Evolutionary conservation across 2,113 vertebrate species (phyloP), one percentile per base, ranked within the genome.

Genomic region (Cinclus cinclus): DNA sequence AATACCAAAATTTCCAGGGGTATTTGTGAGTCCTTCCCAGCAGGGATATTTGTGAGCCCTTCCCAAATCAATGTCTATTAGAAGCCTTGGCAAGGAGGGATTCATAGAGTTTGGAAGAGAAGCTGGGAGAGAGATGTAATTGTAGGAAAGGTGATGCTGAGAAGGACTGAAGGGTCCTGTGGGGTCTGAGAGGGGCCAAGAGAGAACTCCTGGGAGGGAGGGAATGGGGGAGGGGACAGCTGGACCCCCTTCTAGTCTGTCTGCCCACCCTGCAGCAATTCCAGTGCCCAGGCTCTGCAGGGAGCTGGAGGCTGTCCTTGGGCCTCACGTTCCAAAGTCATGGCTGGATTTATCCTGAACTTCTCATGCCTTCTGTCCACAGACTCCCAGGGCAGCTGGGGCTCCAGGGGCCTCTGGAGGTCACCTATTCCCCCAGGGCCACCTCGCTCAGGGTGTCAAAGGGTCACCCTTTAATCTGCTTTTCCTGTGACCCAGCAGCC

Each of bases 381-480:
- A 20, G 46, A 24, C n/a, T 8, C 1, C 0, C 15, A 15, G 77
- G 11, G 47, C 1, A 3, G 14, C 9, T 41, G 58, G 21, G 59
- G 69, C 70, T 70, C 19, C 77, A 60, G 77, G 68, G 77, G 49
- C 13, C 22, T 73, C 24, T 1, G 3, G 20, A 52, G 83, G 56
- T 58, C 39, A 33, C 10, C n/a, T 62, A 41, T 13, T 74, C 18
- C 27, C 31, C 35, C 69, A 35, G 53, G 52, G 50, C 14, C 55
- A 49, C 39, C 25, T 30, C 0, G 0, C n/a, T 59, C n/a, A 6
- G 27, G 12, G 39, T 49, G n/a, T 27, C 31, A 7, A 56, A 74
- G 37, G 16, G 27, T 76, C 71, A 86, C 58, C 47, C 47, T 83
- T 47, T 49, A 23, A 60, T 19, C 58, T 47, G 9, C 44, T 41